These are phyloP conservation scores for Papilio polyxenes DNA, from an alignment of 1,140 invertebrate genomes.

Conservation along the genomic window DNA sequence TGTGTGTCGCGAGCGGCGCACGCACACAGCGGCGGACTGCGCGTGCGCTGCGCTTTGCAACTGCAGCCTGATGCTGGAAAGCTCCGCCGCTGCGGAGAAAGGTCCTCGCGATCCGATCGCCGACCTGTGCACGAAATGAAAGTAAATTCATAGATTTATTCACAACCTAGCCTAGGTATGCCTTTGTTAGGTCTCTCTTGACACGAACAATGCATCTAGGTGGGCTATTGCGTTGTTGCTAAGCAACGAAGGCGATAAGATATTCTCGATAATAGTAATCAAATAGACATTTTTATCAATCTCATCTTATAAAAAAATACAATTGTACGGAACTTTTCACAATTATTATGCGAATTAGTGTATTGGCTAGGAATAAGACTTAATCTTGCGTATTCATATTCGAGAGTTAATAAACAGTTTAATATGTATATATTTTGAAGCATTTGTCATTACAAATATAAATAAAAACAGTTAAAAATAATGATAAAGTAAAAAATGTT, in stretches of 20 bases:
- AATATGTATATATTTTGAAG: no score
- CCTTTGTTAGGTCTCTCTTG: constrained; percentile 24
- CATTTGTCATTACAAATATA: no score
- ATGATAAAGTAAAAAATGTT: neutral
- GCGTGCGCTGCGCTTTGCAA: constrained; percentile 48
- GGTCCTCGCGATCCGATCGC: constrained; percentile 37
- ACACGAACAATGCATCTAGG: constrained; percentile 7
- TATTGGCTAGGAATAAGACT: neutral
- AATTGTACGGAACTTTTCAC: neutral
- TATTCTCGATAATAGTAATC: neutral
- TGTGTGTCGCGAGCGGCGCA: constrained; percentile 48
- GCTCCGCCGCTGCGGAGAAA: constrained; percentile 26
- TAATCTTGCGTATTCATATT: neutral
- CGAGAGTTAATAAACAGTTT: no score
- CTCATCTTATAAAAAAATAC: neutral
- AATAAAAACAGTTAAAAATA: neutral
- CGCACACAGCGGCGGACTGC: constrained; percentile 50
- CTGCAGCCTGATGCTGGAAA: constrained; percentile 44
- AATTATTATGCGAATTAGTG: neutral
- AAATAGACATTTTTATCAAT: neutral
- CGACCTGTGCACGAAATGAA: constrained; percentile 37
- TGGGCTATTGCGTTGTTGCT: neutral
- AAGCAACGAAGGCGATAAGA: neutral
- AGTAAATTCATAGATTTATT: constrained; percentile 39
- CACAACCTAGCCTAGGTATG: constrained; percentile 11